Conservation (phyloP, 2,888 invertebrate species). For the Agonopterix arenella region DNA sequence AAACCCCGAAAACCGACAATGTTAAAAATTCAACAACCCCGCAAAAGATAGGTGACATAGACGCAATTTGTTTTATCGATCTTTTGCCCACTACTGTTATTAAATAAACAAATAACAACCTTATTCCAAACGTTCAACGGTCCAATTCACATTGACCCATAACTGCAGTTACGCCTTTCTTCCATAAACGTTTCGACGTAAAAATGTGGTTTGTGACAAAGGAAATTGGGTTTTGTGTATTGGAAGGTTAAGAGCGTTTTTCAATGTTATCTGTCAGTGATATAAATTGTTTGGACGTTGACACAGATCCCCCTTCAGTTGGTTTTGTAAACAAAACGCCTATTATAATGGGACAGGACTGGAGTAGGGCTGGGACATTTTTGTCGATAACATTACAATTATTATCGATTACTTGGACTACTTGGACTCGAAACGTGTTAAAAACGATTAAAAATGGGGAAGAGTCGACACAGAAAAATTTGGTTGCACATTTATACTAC, state of each 20-base stretch:
- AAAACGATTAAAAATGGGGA: too few relatives aligned
- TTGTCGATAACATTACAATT: constrained; percentile 21
- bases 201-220: constrained; percentile 14
- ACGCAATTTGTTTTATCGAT: constrained; percentile 54
- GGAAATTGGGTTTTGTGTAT: constrained; percentile 20
- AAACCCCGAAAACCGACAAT: constrained; percentile 10
- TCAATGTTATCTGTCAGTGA: constrained; percentile 11
- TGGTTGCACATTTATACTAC: too few relatives aligned
- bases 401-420: too few relatives aligned
- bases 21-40: constrained; percentile 28
- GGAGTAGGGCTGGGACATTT: constrained; percentile 34
- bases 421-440: too few relatives aligned
- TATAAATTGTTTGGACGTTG: constrained; percentile 21
- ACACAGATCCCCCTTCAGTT: constrained; percentile 56
- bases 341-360: constrained; percentile 62
- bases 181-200: constrained; percentile 5
- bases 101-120: constrained; percentile 16
- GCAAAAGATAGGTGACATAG: constrained; percentile 36
- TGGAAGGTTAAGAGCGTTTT: constrained; percentile 25
- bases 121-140: constrained; percentile 16
- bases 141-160: constrained; percentile 16
- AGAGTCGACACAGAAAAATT: too few relatives aligned
- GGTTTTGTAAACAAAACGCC: constrained; percentile 73
- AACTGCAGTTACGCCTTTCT: constrained; percentile 14
- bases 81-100: constrained; percentile 13